A percentile compares a stretch with the other conserved stretches of the same genome.
Evolutionary conservation across 2,113 vertebrate species (phyloP).

Genomic region (Daphoenositta chrysoptera): DNA sequence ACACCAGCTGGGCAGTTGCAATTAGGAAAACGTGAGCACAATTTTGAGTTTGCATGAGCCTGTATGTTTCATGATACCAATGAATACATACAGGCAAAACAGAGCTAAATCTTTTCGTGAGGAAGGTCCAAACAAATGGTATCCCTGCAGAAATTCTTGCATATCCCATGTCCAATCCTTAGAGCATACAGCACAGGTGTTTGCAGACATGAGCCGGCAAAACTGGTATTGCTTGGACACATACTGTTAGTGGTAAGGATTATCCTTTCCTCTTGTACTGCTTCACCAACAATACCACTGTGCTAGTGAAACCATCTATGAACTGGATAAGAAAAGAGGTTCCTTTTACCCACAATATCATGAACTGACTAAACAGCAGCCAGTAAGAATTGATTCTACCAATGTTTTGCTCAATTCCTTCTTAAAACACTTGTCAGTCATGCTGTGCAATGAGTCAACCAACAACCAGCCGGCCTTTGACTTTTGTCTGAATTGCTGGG

Average conservation of each 20-base stretch:
- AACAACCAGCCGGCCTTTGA: background rate
- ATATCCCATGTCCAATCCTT: background rate
- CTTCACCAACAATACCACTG: background rate
- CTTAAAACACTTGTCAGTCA: background rate
- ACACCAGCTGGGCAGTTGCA: background rate
- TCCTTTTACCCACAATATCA: background rate
- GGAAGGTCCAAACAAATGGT: background rate
- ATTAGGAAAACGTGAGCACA: background rate
- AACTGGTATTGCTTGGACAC: background rate
- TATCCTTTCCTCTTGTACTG: background rate
- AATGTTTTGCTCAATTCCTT: background rate
- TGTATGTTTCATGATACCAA: background rate
- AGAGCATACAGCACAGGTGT: background rate
- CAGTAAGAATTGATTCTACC: background rate
- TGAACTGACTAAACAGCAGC: background rate
- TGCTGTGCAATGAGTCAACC: background rate
- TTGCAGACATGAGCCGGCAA: background rate
- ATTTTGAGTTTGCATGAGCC: background rate
- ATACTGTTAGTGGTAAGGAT: background rate
- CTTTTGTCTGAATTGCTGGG: background rate
- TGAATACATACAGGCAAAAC: background rate
- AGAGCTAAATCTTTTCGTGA: background rate
- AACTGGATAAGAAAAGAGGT: background rate
- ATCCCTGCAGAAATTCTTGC: background rate
- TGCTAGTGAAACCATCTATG: background rate